These are phyloP conservation scores for Corapipo altera DNA, from an alignment of 2,113 vertebrate species.

Conservation along the genomic window DNA sequence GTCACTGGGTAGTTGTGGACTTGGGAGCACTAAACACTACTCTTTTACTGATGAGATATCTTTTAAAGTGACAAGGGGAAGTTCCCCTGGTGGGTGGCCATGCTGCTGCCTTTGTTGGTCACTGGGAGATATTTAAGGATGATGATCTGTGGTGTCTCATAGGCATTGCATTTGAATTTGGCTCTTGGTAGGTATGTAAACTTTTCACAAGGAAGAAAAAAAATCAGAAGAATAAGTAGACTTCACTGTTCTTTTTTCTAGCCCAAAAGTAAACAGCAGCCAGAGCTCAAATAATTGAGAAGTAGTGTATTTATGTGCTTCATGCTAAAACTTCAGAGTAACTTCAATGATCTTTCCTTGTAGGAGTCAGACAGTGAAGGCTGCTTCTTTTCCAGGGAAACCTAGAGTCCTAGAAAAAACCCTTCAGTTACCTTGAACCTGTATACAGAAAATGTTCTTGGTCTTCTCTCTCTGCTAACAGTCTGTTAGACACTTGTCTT, in stretches of 20 bases:
- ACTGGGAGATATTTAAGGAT: background rate
- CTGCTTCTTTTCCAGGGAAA: background rate
- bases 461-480: background rate
- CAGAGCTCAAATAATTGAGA: background rate
- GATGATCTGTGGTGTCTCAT: background rate
- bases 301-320: background rate
- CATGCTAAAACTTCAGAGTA: background rate
- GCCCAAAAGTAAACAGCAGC: background rate
- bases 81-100: fast-evolving
- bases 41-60: background rate
- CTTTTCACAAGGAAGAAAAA: background rate
- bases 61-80: background rate
- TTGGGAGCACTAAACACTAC: fast-evolving
- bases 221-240: background rate
- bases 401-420: background rate
- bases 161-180: background rate
- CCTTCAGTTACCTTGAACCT: background rate
- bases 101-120: background rate
- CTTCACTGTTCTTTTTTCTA: background rate
- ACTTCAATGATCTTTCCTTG: background rate
- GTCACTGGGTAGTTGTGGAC: background rate
- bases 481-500: background rate
- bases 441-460: background rate
- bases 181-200: background rate
- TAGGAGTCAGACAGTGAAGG: background rate